These are phyloP conservation scores for Suillia variegata DNA, from an alignment of 2,888 invertebrate genomes.

Conservation along the genomic window DNA sequence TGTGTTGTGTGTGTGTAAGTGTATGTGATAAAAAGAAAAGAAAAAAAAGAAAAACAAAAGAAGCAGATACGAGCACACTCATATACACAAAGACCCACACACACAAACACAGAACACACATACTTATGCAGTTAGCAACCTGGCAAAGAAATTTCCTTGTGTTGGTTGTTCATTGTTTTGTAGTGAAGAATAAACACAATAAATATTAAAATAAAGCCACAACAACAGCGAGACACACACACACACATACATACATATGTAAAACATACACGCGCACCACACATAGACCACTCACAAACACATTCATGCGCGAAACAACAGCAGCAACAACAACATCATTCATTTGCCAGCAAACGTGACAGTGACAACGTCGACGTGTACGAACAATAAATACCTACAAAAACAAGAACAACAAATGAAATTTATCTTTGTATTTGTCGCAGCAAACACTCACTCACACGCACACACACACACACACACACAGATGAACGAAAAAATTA, in stretches of 20 bases:
- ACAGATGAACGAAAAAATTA: background rate
- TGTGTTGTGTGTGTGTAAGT: too few relatives aligned
- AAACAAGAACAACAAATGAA: background rate
- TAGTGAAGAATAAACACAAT: constrained; percentile 1
- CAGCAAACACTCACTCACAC: too few relatives aligned
- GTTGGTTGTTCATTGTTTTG: background rate
- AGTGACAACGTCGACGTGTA: background rate
- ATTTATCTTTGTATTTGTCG: background rate
- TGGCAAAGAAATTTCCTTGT: background rate
- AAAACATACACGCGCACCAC: background rate
- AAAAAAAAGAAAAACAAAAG: background rate
- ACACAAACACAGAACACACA: too few relatives aligned
- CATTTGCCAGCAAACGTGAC: background rate
- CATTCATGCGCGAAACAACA: background rate
- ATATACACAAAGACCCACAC: background rate
- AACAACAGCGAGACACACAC: too few relatives aligned
- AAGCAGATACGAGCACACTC: background rate
- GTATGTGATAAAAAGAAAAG: too few relatives aligned
- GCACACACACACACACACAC: too few relatives aligned
- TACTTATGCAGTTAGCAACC: background rate
- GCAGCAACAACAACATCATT: constrained; percentile 3
- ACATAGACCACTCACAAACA: background rate
- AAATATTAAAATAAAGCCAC: constrained; percentile 2
- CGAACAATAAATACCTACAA: background rate
- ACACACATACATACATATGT: background rate